Evolutionary conservation across 2,797 vertebrate species (phyloP), one percentile per base, ranked within the genome.

Genomic region (Coendou prehensilis): DNA sequence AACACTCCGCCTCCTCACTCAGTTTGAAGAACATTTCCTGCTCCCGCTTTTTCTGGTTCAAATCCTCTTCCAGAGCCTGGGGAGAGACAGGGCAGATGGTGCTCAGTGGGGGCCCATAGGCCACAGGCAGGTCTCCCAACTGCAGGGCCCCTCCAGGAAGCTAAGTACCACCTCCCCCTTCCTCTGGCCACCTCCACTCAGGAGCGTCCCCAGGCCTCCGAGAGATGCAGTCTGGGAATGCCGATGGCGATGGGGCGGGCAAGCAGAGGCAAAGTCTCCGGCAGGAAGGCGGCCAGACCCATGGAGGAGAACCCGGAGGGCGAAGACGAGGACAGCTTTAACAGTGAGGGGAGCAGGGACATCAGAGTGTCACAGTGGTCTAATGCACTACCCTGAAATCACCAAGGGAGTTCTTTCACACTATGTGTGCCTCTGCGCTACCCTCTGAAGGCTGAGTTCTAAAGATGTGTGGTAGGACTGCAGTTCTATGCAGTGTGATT

Each of bases 21-120:
- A 99, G 98, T 97, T 96, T 99, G 98, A 99, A 99, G 98, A 99
- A 99, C 81, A 98, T 97, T 97, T 99, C 99, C 98, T 99, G 99
- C 61, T 99, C 99, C 23, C 88, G 98, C 81, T 99, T 99, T 98
- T 98, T 99, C 98, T 98, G 98, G 93, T 98, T 99, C 91, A 99
- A 98, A 81, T 99, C 99, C 0, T 99, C 99, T 97, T 99, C 99
- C 87, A 99, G 99, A 20, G 98, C 98, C 99, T 99, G 79, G 1
- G 71, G 76, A 90, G 71, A 96, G 82, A 64, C 95, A 64, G 87
- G 82, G 30, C 5, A 37, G 95, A 92, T 3, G 37, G 41, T 20
- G 4, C 14, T 61, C 56, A 9, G 81, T 47, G 17, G n/a, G 41
- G 22, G 10, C 22, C 14, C 23, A 2, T 0, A 9, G 87, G 71